Conservation (phyloP, 2,888 invertebrate species). For the Epistrophe grossulariae region DNA sequence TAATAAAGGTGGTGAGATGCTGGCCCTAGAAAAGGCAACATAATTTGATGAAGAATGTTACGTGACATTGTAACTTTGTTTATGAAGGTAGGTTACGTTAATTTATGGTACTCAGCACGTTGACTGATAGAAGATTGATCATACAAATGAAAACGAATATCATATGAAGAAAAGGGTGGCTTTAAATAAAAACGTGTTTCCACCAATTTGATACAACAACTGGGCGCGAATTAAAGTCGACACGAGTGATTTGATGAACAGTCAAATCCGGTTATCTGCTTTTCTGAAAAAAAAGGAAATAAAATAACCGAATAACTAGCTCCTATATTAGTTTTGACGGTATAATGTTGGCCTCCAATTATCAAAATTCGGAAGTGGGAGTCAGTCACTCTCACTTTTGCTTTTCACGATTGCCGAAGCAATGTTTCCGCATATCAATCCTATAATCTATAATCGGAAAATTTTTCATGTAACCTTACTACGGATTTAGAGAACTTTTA, state of each 20-base stretch:
- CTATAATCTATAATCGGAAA: too few species aligned
- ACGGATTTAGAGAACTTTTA: too few species aligned
- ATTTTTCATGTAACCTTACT: too few species aligned
- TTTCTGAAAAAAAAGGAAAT: too few species aligned
- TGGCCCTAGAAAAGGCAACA: slow-evolving; percentile 10
- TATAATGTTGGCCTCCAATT: too few species aligned
- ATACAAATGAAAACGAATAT: slow-evolving; percentile 3
- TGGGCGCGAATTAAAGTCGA: neutral
- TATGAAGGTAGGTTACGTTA: neutral
- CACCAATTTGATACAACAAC: neutral
- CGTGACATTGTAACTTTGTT: slow-evolving; percentile 64
- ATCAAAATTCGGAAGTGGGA: too few species aligned
- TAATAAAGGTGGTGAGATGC: slow-evolving; percentile 54
- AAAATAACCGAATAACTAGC: too few species aligned
- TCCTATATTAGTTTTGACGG: too few species aligned
- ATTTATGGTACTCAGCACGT: neutral
- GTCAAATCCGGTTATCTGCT: neutral
- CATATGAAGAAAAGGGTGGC: neutral
- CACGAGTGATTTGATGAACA: neutral
- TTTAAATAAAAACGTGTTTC: neutral
- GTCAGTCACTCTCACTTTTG: too few species aligned
- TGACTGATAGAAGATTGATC: slow-evolving; percentile 32
- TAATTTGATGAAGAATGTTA: slow-evolving; percentile 44
- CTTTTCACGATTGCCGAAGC: too few species aligned
- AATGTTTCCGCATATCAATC: too few species aligned